phyloP scores from a whole-genome alignment of 2,888 invertebrate genomes.

The Notocelia uddmanniana region DNA sequence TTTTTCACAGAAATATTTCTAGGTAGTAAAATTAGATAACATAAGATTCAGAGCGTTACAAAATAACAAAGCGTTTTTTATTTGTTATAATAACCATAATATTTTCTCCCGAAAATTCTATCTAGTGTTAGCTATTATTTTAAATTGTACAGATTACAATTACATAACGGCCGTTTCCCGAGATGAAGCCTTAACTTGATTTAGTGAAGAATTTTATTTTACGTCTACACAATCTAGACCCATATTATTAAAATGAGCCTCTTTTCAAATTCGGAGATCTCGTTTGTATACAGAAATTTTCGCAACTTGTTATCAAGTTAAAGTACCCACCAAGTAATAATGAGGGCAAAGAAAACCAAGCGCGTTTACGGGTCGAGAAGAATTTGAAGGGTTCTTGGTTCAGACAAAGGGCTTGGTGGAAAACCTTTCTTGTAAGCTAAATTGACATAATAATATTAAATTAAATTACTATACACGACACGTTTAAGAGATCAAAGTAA shows the following conservation, averaged over 20 bases:
- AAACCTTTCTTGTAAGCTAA: slow-evolving; percentile 10
- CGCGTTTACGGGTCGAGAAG: slow-evolving; percentile 19
- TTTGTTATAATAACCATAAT: not conserved
- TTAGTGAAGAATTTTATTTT: not conserved
- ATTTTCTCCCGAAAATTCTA: slow-evolving; percentile 1
- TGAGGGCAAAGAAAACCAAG: slow-evolving; percentile 11
- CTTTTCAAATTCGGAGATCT: not conserved
- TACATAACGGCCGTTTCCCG: slow-evolving; percentile 3
- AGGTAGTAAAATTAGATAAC: no score
- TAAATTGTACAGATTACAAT: not conserved
- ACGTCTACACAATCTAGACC: slow-evolving; percentile 1
- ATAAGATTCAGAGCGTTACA: not conserved
- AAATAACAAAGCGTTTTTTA: not conserved
- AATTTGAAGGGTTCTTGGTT: slow-evolving; percentile 29
- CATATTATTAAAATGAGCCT: not conserved
- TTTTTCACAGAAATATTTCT: no score
- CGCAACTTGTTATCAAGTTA: slow-evolving; percentile 10
- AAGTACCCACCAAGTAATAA: slow-evolving; percentile 36
- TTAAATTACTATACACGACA: not conserved
- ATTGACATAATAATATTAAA: slow-evolving; percentile 1
- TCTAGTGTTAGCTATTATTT: not conserved
- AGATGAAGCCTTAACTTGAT: not conserved
- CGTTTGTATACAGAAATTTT: slow-evolving; percentile 8
- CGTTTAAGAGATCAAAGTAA: not conserved
- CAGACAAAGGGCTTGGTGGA: slow-evolving; percentile 29